Percentiles rank a stretch among this genome's conserved stretches.
Conservation (phyloP, 2,888 invertebrate genomes). For the Rhodophaea formosa region DNA sequence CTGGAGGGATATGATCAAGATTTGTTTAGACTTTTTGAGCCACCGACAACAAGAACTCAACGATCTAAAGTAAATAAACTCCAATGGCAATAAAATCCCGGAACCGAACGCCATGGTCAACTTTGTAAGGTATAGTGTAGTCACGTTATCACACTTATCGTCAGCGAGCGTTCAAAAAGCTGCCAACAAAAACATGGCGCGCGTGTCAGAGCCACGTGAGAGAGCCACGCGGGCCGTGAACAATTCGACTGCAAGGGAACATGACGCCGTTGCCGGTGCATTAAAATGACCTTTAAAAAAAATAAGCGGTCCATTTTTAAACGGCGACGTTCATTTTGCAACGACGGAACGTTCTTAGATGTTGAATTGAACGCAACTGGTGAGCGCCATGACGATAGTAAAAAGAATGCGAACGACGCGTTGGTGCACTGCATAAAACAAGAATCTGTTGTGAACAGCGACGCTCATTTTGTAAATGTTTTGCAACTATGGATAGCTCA, state of each 20-base stretch:
- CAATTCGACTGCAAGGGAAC: conserved; percentile 13
- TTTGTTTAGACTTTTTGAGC: too few relatives aligned
- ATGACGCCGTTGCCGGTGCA: background rate
- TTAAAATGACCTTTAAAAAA: conserved; percentile 1
- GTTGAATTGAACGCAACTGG: background rate
- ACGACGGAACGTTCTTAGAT: background rate
- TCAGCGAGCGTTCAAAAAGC: conserved; percentile 43
- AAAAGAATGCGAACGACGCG: too few relatives aligned
- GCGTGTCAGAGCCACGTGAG: conserved; percentile 43
- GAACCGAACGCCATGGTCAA: background rate
- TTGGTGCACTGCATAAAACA: too few relatives aligned
- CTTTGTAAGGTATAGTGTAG: conserved; percentile 26
- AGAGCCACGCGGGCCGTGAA: background rate
- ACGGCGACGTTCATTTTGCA: background rate
- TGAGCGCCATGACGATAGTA: too few relatives aligned
- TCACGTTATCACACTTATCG: conserved; percentile 50
- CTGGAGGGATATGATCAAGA: too few relatives aligned
- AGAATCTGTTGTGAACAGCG: too few relatives aligned
- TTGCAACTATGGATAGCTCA: too few relatives aligned
- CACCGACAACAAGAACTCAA: too few relatives aligned
- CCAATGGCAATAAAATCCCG: background rate
- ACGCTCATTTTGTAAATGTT: too few relatives aligned
- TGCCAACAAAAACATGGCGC: conserved; percentile 46
- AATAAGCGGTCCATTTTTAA: background rate
- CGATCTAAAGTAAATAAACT: too few relatives aligned